Base-by-base conservation (phyloP, 1,140 invertebrate species). In the Copidosoma floridanum region DNA sequence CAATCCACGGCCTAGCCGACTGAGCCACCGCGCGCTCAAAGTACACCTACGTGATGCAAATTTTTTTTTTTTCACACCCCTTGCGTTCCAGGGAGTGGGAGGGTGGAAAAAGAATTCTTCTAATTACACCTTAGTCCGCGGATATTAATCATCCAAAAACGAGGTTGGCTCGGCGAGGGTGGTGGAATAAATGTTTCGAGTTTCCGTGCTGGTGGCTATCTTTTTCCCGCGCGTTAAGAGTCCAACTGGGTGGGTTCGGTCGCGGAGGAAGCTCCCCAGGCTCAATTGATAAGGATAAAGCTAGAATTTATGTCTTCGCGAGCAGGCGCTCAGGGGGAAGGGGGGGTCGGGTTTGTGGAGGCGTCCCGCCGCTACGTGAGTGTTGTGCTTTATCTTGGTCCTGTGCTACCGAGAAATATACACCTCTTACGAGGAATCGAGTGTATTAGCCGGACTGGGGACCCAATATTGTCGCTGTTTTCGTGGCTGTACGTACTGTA, bases 241-340 rank as follows among this genome's bases (percentile, higher is more conserved):
- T 53, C 40, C 23, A 21, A 46, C 37, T 56, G 14, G 32, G 32
- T 48, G n/a, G n/a, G n/a, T 48, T 47, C n/a, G 44, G 23, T 48
- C 52, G n/a, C n/a, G n/a, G n/a, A n/a, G n/a, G n/a, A n/a, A n/a
- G n/a, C n/a, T n/a, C 46, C 43, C 27, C 47, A 21, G 40, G 44
- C 44, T 55, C 46, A 61, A 61, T 61, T 61, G 59, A 61, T 61
- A 61, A 61, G 59, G 52, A 61, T 61, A 61, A 61, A 32, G 52
- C 52, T 14, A 44, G 26, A 61, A 61, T 61, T 61, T 61, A 61
- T 61, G 52, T 61, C 44, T 50, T n/a, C n/a, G n/a, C 27, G 48
- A 59, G 50, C n/a, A n/a, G n/a, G n/a, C n/a, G n/a, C n/a, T n/a
- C n/a, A n/a, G n/a, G n/a, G n/a, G n/a, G n/a, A n/a, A n/a, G n/a